Conservation (phyloP, 1,140 invertebrate genomes). For the Zophobas atratus region DNA sequence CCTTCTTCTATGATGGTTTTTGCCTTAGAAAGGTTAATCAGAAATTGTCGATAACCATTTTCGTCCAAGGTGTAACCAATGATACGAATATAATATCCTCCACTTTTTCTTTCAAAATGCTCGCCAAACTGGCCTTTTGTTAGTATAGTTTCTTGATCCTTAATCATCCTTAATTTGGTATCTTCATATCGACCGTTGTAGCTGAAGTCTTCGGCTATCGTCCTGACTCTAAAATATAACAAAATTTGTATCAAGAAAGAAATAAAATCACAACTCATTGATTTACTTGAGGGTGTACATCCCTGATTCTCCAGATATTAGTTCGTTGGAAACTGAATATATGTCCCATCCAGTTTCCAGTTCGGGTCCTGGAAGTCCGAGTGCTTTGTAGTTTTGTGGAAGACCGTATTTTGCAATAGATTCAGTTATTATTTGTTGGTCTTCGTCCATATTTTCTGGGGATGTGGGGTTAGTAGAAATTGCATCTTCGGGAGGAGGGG, state of each 20-base stretch:
- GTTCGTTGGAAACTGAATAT: neutral
- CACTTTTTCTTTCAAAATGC: no score
- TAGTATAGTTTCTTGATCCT: no score
- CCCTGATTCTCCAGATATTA: neutral
- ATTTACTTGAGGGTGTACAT: neutral
- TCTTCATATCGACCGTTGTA: neutral
- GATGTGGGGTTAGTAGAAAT: neutral
- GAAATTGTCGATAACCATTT: no score
- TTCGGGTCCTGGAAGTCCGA: slow-evolving; percentile 8
- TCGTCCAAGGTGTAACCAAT: no score
- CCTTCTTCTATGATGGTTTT: no score
- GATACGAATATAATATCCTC: no score
- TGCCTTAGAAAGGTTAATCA: no score
- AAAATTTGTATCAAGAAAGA: neutral
- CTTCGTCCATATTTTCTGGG: neutral
- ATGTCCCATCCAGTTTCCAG: neutral
- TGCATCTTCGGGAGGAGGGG: no score
- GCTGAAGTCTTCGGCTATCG: neutral
- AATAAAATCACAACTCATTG: neutral
- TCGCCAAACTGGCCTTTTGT: no score
- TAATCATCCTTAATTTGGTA: no score
- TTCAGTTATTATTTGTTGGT: neutral
- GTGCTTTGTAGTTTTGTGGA: neutral
- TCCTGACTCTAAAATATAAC: neutral
- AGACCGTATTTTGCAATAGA: slow-evolving; percentile 8